phyloP scores from a whole-genome alignment of 2,888 invertebrate species.

The Troglohyphantes excavatus region DNA sequence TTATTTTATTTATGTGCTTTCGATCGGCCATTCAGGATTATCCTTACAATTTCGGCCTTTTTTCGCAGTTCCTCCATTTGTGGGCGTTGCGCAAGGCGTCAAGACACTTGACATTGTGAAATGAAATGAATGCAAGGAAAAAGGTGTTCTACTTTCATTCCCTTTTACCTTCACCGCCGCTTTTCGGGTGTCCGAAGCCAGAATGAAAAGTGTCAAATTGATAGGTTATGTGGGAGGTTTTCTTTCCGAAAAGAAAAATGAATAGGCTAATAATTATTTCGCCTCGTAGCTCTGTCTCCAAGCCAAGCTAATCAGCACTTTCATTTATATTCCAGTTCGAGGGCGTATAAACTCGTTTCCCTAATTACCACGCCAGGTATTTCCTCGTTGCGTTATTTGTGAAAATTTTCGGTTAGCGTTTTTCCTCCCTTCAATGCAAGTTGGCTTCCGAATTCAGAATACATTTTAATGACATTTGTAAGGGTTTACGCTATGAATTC shows the following conservation, averaged over 20 bases:
- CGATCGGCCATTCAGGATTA: no score
- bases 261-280: conserved; percentile 28
- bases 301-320: background rate
- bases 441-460: no score
- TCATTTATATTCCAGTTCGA: conserved; percentile 28
- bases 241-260: background rate
- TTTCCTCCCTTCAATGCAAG: no score
- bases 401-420: no score
- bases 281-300: background rate
- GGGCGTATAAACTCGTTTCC: conserved; percentile 67
- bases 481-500: no score
- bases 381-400: conserved; percentile 13
- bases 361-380: conserved; percentile 50
- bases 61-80: no score
- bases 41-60: no score
- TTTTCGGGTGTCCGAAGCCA: background rate
- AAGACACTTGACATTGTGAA: no score
- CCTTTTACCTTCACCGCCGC: background rate
- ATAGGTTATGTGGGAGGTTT: conserved; percentile 34
- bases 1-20: no score
- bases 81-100: no score
- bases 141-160: background rate
- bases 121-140: background rate
- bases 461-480: no score
- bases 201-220: conserved; percentile 39